A percentile compares a stretch with the other conserved stretches of the same genome.
Evolutionary conservation across 2,797 vertebrate genomes (phyloP).

Genomic region (Mormyrus hasselquistii): DNA sequence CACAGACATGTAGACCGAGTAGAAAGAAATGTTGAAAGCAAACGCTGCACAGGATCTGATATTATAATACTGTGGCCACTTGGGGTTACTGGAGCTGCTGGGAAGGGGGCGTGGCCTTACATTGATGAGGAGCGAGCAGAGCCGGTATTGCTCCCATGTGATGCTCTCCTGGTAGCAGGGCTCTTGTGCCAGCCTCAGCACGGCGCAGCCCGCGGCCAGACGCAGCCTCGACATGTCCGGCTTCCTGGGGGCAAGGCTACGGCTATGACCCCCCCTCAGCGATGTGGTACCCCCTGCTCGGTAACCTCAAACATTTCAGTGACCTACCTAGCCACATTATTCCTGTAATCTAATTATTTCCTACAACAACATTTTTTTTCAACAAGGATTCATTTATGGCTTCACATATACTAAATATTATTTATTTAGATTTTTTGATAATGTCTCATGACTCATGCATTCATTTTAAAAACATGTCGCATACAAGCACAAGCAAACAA

Average conservation of each 20-base stretch:
- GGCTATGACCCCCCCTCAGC: background rate
- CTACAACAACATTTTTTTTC: background rate
- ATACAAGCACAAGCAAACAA: background rate
- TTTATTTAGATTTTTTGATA: background rate
- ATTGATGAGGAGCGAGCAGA: slow-evolving; percentile 91
- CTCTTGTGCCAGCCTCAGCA: slow-evolving; percentile 93
- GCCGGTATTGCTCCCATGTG: slow-evolving; percentile 93
- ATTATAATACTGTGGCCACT: background rate
- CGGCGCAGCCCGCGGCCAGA: slow-evolving; percentile 83
- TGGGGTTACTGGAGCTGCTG: background rate
- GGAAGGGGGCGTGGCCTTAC: slow-evolving; percentile 58
- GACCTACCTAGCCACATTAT: background rate
- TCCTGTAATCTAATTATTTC: background rate
- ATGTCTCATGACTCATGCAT: background rate
- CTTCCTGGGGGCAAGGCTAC: slow-evolving; percentile 67
- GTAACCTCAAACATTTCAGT: background rate
- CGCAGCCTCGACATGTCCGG: slow-evolving; percentile 95
- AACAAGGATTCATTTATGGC: background rate
- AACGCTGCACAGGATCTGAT: background rate
- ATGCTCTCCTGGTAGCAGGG: slow-evolving; percentile 98
- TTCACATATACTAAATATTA: background rate
- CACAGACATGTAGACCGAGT: background rate
- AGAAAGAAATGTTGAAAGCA: background rate
- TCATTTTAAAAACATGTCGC: background rate
- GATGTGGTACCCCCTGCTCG: background rate